These are phyloP conservation scores for Hylia prasina DNA, from an alignment of 2,113 vertebrate genomes.

Conservation along the genomic window DNA sequence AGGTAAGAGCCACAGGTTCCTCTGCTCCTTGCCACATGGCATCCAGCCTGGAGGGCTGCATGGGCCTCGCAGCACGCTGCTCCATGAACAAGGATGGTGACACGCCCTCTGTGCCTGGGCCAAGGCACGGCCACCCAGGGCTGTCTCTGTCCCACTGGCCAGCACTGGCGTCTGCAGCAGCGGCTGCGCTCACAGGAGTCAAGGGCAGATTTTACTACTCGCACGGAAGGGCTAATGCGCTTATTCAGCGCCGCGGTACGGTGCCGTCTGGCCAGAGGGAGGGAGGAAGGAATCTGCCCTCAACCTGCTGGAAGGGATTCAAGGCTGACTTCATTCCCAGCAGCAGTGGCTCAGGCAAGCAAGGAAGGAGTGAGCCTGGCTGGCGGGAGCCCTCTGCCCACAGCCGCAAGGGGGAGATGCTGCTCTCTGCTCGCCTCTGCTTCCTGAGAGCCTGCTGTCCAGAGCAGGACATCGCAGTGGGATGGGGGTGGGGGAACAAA, in stretches of 20 bases:
- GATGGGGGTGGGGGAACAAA: not conserved
- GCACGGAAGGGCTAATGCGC: constrained; percentile 9
- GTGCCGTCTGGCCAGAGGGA: not conserved
- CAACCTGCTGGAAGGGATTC: constrained; percentile 16
- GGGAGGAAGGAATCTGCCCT: constrained; percentile 54
- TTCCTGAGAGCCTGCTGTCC: not conserved
- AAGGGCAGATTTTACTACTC: constrained; percentile 7
- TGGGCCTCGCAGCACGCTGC: rapidly evolving
- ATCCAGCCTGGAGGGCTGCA: not conserved
- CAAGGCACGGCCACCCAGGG: not conserved
- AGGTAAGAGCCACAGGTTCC: not conserved
- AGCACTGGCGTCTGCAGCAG: rapidly evolving
- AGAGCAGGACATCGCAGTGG: rapidly evolving
- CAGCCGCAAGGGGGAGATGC: constrained; percentile 4
- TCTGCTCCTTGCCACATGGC: rapidly evolving
- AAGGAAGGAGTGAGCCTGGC: not conserved
- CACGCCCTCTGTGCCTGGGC: not conserved
- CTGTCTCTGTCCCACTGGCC: not conserved
- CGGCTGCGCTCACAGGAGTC: rapidly evolving
- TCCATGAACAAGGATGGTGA: not conserved
- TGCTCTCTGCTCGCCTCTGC: not conserved
- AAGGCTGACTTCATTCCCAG: constrained; percentile 16
- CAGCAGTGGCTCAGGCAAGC: rapidly evolving
- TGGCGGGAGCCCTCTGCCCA: rapidly evolving
- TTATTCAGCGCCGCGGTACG: not conserved